Conservation (phyloP, 2,113 vertebrate genomes). For the Myrmophylax atrothorax region DNA sequence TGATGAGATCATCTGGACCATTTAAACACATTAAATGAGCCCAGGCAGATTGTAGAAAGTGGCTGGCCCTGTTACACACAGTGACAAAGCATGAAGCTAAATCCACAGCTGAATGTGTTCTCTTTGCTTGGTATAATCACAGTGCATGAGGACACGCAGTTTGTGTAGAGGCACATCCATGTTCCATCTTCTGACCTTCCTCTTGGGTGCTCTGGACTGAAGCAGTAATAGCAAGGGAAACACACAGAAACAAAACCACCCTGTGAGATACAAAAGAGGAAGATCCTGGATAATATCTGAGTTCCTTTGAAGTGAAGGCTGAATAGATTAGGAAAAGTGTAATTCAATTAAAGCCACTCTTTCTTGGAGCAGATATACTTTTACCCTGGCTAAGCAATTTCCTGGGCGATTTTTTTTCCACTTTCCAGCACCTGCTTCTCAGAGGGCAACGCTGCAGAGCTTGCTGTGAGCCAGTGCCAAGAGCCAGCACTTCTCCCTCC, state of each 20-base stretch:
- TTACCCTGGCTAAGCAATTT: conserved; percentile 69
- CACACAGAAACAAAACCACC: not conserved
- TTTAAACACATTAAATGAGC: not conserved
- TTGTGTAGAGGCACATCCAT: not conserved
- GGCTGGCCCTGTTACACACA: not conserved
- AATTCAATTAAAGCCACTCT: conserved; percentile 3
- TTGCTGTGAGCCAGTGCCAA: conserved; percentile 65
- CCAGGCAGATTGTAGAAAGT: not conserved
- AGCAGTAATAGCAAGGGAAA: not conserved
- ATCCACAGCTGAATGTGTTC: not conserved
- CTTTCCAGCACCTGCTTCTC: conserved; percentile 75
- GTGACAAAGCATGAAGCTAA: not conserved
- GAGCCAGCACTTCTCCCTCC: conserved; percentile 56
- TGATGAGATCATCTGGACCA: not conserved
- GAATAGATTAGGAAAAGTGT: not conserved
- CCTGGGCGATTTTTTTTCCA: conserved; percentile 64
- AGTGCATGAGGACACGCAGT: not conserved
- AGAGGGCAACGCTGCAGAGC: conserved; percentile 69
- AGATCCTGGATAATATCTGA: not conserved
- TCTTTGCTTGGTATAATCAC: not conserved
- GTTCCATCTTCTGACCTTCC: not conserved
- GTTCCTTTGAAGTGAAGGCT: conserved; percentile 23
- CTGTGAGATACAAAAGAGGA: not conserved
- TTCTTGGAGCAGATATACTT: conserved; percentile 23
- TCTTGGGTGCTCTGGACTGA: not conserved